Evolutionary conservation across 2,113 vertebrate species (phyloP).

Genomic region (Pseudorasbora parva): DNA sequence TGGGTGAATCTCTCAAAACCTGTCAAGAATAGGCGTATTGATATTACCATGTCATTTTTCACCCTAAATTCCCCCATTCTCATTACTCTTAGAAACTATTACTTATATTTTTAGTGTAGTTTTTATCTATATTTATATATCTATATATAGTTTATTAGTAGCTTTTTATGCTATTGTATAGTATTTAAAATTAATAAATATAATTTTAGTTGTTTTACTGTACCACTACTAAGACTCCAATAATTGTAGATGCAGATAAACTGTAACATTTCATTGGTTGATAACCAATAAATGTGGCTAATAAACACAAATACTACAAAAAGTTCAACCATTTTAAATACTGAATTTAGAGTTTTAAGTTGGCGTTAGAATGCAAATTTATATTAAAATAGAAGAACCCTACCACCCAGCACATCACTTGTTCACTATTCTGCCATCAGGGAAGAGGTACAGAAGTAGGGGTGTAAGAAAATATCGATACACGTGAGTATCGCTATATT

Average conservation of each 20-base stretch:
- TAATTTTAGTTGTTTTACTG: no score
- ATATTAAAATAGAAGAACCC: neutral
- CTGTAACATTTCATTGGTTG: neutral
- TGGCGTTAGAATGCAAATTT: neutral
- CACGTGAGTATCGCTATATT: no score
- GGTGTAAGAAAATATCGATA: no score
- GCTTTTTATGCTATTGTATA: neutral
- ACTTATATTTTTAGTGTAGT: neutral
- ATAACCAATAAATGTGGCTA: neutral
- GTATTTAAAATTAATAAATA: no score
- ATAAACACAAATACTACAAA: no score
- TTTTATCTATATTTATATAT: no score
- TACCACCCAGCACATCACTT: no score
- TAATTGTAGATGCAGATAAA: neutral
- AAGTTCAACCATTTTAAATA: no score
- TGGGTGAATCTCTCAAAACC: neutral
- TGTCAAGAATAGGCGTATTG: neutral
- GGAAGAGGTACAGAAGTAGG: no score
- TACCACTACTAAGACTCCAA: neutral
- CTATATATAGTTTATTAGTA: no score
- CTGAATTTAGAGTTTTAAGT: neutral
- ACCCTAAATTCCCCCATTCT: neutral
- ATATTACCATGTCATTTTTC: neutral
- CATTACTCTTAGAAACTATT: neutral
- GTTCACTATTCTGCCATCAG: no score